Evolutionary conservation across 2,797 vertebrate species (phyloP).

Genomic region (Lepidocolaptes lacrymiger): DNA sequence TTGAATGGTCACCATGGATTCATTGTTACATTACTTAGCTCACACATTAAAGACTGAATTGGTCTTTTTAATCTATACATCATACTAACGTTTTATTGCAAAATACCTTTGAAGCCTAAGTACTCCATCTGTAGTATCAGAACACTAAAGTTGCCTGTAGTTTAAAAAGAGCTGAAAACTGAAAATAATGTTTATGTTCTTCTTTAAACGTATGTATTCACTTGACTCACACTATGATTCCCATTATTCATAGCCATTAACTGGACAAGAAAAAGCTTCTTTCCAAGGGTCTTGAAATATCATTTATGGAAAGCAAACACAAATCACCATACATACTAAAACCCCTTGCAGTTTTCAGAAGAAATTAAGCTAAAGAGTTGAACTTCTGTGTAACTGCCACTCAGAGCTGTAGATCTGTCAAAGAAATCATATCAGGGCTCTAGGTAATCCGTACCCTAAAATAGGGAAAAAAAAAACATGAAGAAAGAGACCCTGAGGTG

Average conservation of each 20-base stretch:
- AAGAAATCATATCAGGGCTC: background rate
- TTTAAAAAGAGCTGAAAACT: background rate
- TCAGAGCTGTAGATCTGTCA: background rate
- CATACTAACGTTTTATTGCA: constrained; percentile 68
- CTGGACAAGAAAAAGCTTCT: background rate
- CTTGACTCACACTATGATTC: background rate
- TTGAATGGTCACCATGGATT: constrained; percentile 78
- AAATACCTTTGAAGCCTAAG: constrained; percentile 17
- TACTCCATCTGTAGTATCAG: background rate
- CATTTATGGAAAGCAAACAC: background rate
- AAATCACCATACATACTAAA: background rate
- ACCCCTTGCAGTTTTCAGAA: background rate
- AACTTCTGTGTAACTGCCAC: background rate
- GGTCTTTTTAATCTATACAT: constrained; percentile 74
- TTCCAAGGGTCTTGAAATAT: background rate
- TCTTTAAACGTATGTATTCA: background rate
- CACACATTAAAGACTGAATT: constrained; percentile 72
- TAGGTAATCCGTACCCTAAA: background rate
- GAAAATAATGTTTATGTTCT: background rate
- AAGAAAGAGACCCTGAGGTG: background rate
- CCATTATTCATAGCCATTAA: background rate
- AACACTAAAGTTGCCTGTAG: background rate
- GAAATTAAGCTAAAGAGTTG: background rate
- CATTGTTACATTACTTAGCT: constrained; percentile 73
- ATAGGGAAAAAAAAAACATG: background rate